Evolutionary conservation across 2,113 vertebrate species (phyloP).

Genomic region (Petroica traversi): DNA sequence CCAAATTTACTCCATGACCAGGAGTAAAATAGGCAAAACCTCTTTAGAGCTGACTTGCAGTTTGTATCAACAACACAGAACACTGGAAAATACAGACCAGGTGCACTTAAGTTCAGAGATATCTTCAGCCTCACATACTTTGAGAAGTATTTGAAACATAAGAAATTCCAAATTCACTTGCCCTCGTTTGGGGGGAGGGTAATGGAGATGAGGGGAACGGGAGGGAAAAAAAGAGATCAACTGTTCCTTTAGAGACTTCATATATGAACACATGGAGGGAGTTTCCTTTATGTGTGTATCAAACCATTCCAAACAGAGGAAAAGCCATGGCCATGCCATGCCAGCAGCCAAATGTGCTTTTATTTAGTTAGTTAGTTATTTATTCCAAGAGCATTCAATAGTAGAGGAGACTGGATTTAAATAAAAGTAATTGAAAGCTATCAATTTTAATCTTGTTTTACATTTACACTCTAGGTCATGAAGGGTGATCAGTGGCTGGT

Average conservation of each 20-base stretch:
- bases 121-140: not conserved
- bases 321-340: not conserved
- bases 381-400: not conserved
- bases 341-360: not conserved
- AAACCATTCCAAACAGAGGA: not conserved
- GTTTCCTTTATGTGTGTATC: not conserved
- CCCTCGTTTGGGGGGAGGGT: not conserved
- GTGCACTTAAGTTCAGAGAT: not conserved
- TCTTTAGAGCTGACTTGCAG: not conserved
- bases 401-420: not conserved
- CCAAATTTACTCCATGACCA: not conserved
- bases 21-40: not conserved
- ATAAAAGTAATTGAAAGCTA: not conserved
- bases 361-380: not conserved
- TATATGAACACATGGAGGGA: not conserved
- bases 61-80: not conserved
- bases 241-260: not conserved
- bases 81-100: not conserved
- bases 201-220: not conserved
- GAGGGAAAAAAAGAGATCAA: not conserved
- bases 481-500: not conserved
- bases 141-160: not conserved
- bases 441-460: not conserved
- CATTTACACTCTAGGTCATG: not conserved
- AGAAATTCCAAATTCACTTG: not conserved